These are phyloP conservation scores for Colinus virginianus DNA, from an alignment of 2,113 vertebrate genomes.

Conservation along the genomic window DNA sequence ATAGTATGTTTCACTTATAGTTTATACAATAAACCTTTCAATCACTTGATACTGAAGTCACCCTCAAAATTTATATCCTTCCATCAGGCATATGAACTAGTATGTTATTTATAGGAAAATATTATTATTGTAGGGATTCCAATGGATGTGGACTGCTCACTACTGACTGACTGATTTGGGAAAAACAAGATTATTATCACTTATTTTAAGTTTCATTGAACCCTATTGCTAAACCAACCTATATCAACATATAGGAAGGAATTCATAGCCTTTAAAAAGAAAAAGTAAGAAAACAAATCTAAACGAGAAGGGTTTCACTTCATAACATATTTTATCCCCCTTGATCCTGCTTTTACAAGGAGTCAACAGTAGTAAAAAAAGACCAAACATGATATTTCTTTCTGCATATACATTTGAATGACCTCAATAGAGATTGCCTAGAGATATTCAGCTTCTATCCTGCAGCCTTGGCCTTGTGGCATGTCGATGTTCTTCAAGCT, in stretches of 20 bases:
- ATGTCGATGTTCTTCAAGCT: background rate
- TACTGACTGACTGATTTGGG: background rate
- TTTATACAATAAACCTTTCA: slow-evolving; percentile 46
- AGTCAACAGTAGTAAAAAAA: background rate
- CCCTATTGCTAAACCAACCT: no score
- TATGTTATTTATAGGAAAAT: slow-evolving; percentile 11
- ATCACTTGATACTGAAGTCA: slow-evolving; percentile 38
- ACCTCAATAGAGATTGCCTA: background rate
- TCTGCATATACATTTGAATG: fast-evolving
- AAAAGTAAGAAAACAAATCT: background rate
- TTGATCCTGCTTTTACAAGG: background rate
- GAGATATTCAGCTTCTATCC: background rate
- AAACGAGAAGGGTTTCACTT: background rate
- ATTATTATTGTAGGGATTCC: slow-evolving; percentile 2
- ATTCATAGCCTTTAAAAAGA: background rate
- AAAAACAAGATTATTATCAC: background rate
- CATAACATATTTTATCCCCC: background rate
- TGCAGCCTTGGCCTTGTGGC: background rate
- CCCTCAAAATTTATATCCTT: slow-evolving; percentile 37
- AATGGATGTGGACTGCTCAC: slow-evolving; percentile 2
- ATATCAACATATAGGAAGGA: background rate
- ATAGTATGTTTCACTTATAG: slow-evolving; percentile 35
- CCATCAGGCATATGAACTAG: background rate
- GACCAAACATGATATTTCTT: background rate
- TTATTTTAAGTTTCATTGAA: background rate